A percentile compares a stretch with the other conserved stretches of the same genome.
These are phyloP conservation scores for Minunthozetes semirufus DNA, from an alignment of 2,888 invertebrate species.

Conservation along the genomic window DNA sequence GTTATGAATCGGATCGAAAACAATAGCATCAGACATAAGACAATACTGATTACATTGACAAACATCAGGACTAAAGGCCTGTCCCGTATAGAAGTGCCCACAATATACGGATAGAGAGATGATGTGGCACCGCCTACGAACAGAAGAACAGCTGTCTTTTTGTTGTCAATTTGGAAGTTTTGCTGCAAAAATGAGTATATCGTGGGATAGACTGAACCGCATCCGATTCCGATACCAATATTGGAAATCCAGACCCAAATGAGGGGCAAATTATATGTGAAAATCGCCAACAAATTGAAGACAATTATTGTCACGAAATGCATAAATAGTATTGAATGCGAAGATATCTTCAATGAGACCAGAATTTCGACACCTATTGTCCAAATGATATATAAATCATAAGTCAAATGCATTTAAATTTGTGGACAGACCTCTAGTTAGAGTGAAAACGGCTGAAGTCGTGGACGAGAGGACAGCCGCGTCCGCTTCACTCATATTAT, in stretches of 20 bases:
- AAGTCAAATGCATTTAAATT: not conserved
- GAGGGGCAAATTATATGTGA: slow-evolving; percentile 3
- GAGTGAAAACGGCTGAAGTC: slow-evolving; percentile 5
- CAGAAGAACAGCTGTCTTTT: slow-evolving; percentile 5
- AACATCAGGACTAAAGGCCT: slow-evolving; percentile 8
- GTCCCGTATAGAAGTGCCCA: not conserved
- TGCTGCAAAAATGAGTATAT: slow-evolving; percentile 20
- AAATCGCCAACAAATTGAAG: not conserved
- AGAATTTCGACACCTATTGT: not conserved
- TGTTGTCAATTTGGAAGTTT: slow-evolving; percentile 15
- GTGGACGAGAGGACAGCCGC: not conserved
- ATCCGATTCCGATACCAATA: slow-evolving; percentile 20
- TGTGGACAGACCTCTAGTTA: slow-evolving; percentile 7
- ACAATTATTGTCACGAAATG: slow-evolving; percentile 10
- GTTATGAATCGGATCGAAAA: not conserved
- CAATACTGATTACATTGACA: slow-evolving; percentile 21
- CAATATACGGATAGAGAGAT: not conserved
- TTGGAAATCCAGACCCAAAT: slow-evolving; percentile 18
- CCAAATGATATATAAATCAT: not conserved
- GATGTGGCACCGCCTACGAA: not conserved
- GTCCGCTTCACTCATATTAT: slow-evolving; percentile 23
- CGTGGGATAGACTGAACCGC: slow-evolving; percentile 23
- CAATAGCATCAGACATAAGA: not conserved
- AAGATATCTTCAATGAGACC: not conserved
- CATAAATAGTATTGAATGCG: not conserved